These are phyloP conservation scores for Tetragonisca angustula DNA, from an alignment of 2,888 invertebrate species.

Conservation along the genomic window DNA sequence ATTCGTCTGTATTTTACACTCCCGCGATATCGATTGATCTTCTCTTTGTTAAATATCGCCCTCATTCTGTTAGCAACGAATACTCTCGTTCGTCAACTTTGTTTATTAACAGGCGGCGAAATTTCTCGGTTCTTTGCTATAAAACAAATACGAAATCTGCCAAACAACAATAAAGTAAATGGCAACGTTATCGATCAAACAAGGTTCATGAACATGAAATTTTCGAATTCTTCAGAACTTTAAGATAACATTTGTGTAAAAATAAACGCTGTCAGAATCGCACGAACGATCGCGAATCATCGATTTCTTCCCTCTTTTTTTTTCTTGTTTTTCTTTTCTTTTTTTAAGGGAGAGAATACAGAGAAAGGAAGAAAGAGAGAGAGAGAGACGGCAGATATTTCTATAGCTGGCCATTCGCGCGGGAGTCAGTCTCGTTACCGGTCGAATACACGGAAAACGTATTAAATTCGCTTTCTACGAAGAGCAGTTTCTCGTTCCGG, in stretches of 20 bases:
- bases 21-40: conserved; percentile 9
- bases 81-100: background rate
- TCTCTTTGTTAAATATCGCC: background rate
- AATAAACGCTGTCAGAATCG: background rate
- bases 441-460: conserved; percentile 52
- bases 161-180: background rate
- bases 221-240: background rate
- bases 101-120: background rate
- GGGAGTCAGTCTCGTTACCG: conserved; percentile 34
- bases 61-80: background rate
- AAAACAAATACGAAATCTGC: background rate
- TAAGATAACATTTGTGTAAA: background rate
- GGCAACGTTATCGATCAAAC: too few relatives aligned
- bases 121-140: too few relatives aligned
- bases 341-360: background rate
- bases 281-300: background rate
- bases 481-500: conserved; percentile 51
- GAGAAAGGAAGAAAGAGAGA: background rate
- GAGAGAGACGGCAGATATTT: background rate
- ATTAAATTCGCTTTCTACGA: conserved; percentile 42
- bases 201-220: background rate
- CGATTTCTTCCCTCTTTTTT: background rate
- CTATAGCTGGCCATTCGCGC: background rate
- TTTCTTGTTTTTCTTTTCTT: background rate
- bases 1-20: background rate